phyloP scores from a whole-genome alignment of 2,113 vertebrate genomes.

The Casuarius casuarius region DNA sequence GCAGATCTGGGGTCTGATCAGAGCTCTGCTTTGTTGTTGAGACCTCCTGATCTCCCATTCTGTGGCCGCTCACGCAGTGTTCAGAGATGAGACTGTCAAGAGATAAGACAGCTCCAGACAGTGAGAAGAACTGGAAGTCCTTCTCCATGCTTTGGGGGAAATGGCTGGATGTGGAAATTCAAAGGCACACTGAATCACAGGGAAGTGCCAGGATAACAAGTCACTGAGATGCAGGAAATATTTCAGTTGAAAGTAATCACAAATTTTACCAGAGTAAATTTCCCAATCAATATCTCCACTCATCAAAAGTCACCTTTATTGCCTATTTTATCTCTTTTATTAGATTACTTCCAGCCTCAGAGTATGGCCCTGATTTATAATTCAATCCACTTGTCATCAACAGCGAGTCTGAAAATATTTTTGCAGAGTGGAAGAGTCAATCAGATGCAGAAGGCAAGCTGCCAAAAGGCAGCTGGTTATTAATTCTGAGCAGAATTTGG shows the following conservation, averaged over 20 bases:
- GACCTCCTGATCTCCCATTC: not conserved
- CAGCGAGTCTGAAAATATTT: not conserved
- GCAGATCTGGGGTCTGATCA: not conserved
- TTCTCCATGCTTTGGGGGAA: not conserved
- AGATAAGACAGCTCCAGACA: not conserved
- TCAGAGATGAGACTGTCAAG: not conserved
- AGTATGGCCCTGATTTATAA: not conserved
- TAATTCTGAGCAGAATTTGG: not conserved
- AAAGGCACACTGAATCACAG: not conserved
- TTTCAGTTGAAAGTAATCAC: not conserved
- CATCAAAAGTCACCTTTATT: not conserved
- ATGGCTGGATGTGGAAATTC: not conserved
- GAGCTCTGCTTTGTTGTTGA: not conserved
- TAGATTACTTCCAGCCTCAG: not conserved
- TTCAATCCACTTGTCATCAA: not conserved
- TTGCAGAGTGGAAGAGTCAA: not conserved
- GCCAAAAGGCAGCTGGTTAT: constrained; percentile 9
- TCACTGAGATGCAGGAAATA: not conserved
- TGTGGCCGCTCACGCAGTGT: not conserved
- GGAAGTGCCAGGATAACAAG: not conserved
- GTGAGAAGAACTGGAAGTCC: not conserved
- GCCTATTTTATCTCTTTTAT: not conserved
- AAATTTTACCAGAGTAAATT: not conserved
- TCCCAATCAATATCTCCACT: not conserved
- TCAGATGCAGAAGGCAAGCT: not conserved